Conservation (phyloP, 1,140 invertebrate genomes). For the Nomia melanderi region DNA sequence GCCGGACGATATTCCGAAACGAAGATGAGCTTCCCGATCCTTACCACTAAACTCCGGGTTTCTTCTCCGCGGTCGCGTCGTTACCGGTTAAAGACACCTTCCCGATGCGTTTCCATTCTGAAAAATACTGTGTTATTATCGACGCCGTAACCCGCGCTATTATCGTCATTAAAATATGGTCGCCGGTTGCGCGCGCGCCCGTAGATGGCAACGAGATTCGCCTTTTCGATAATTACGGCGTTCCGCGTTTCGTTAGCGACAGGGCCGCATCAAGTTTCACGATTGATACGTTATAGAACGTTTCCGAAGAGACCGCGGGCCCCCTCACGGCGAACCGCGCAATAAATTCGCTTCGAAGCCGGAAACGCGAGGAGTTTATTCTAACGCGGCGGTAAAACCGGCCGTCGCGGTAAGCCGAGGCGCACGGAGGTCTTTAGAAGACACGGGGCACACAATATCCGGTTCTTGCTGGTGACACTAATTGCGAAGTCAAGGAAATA, state of each 20-base stretch:
- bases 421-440: background rate
- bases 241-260: background rate
- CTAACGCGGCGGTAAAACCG: background rate
- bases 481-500: background rate
- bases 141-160: too few relatives aligned
- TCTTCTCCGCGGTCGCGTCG: too few relatives aligned
- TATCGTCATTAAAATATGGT: too few relatives aligned
- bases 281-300: conserved; percentile 2
- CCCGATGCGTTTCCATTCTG: too few relatives aligned
- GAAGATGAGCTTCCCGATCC: too few relatives aligned
- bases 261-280: background rate
- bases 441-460: background rate
- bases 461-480: background rate
- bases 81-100: too few relatives aligned
- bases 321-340: background rate
- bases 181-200: background rate
- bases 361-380: background rate
- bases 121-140: too few relatives aligned
- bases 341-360: background rate
- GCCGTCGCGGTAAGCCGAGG: background rate
- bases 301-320: background rate
- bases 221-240: background rate
- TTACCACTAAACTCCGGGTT: too few relatives aligned
- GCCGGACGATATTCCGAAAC: too few relatives aligned
- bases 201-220: background rate